Evolutionary conservation across 1,140 invertebrate genomes (phyloP).

Genomic region (Stegodyphus dumicola): DNA sequence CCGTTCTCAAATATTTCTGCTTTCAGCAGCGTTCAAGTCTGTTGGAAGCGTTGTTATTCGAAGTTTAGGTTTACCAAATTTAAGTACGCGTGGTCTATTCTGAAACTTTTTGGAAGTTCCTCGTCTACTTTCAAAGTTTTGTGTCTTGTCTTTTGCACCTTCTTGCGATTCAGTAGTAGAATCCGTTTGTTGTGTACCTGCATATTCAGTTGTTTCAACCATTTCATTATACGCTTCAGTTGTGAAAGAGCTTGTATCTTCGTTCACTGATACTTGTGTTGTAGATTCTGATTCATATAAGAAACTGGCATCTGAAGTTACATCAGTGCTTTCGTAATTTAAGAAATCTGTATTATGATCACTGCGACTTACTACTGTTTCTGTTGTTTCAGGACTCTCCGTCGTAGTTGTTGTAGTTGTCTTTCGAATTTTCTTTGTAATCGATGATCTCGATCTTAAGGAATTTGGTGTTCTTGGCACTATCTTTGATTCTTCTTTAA

Average conservation of each 20-base stretch:
- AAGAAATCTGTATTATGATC: slow-evolving; percentile 37
- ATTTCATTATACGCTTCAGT: slow-evolving; percentile 42
- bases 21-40: slow-evolving; percentile 27
- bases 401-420: slow-evolving; percentile 22
- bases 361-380: not conserved
- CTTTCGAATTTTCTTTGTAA: not conserved
- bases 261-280: not conserved
- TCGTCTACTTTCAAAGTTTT: slow-evolving; percentile 27
- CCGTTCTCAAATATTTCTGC: not conserved
- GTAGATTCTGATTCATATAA: not conserved
- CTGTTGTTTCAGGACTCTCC: slow-evolving; percentile 1
- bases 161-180: not conserved
- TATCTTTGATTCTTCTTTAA: slow-evolving; percentile 7
- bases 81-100: slow-evolving; percentile 38
- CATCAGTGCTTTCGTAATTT: not conserved
- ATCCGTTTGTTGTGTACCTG: not conserved
- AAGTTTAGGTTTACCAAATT: slow-evolving; percentile 39
- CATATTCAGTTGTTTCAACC: slow-evolving; percentile 16
- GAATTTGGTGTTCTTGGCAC: not conserved
- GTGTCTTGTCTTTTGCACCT: not conserved
- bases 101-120: slow-evolving; percentile 37
- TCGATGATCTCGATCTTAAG: slow-evolving; percentile 2
- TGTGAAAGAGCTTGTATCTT: not conserved
- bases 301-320: not conserved
- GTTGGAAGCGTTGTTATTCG: slow-evolving; percentile 10